Evolutionary conservation across 2,113 vertebrate genomes (phyloP), one percentile per base, ranked within the genome.

Genomic region (Chaetodon auriga): DNA sequence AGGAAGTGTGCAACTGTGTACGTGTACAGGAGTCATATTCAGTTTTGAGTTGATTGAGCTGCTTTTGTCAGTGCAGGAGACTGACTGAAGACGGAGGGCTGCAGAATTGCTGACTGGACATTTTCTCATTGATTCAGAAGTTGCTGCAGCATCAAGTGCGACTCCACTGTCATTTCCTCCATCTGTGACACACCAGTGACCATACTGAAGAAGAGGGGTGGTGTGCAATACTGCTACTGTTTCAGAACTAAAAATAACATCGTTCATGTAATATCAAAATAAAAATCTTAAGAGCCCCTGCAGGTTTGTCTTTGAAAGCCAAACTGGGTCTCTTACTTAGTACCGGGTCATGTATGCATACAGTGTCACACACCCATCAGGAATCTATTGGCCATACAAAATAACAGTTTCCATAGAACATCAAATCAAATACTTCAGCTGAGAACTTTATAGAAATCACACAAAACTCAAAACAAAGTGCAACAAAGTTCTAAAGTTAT

Each of bases 91-190:
- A 64, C n/a, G 14, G 85, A 64, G 10, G 61, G 46, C 73, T 76
- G 62, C 60, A 76, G 19, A 89, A 85, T 5, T 53, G 84, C 82
- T 89, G 80, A 90, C 77, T 83, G 78, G 68, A 78, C 69, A 83
- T 41, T 81, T 87, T 89, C 51, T 76, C 25, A 68, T 38, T 75
- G 79, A 83, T 70, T 76, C 36, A 70, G 46, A 58, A 41, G 54
- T 21, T 36, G 36, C 36, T 53, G 53, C 61, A 77, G 45, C 58
- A 75, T 79, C 48, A 51, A 41, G 14, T 55, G 18, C 14, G 8
- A 68, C 75, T 48, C 45, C 30, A 58, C 53, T 74, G 46, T 68
- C 15, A 46, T 46, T 43, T 36, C n/a, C 53, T 18, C 14, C 23
- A 38, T 6, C 55, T 72, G 19, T 81, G 25, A 75, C 30, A 66